Evolutionary conservation across 2,113 vertebrate species (phyloP).

Genomic region (Hemiscyllium ocellatum): DNA sequence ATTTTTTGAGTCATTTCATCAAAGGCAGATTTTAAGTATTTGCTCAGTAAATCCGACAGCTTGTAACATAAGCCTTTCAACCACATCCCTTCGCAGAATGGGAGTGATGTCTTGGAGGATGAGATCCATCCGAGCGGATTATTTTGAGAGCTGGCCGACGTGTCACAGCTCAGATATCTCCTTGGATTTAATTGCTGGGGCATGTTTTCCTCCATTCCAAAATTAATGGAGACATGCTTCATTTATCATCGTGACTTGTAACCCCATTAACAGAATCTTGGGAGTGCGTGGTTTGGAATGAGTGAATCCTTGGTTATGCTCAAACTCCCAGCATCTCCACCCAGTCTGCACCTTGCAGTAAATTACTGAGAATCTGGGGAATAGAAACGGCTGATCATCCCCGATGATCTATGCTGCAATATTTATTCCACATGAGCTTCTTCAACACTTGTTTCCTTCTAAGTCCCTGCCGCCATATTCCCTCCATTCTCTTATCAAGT

Average conservation of each 20-base stretch:
- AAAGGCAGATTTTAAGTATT: not conserved
- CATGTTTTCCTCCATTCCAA: not conserved
- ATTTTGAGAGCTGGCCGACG: not conserved
- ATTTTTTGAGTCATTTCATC: not conserved
- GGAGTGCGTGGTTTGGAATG: not conserved
- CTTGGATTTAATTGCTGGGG: not conserved
- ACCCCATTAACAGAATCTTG: not conserved
- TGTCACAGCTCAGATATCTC: not conserved
- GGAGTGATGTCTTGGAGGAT: not conserved
- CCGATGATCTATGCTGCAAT: not conserved
- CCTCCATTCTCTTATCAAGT: not conserved
- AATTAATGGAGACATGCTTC: not conserved
- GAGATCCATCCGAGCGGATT: not conserved
- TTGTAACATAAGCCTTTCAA: not conserved
- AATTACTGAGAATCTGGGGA: not conserved
- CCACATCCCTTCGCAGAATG: not conserved
- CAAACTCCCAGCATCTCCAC: not conserved
- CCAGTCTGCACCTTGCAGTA: not conserved
- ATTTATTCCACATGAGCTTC: not conserved
- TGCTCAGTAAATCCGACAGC: not conserved
- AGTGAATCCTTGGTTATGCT: not conserved
- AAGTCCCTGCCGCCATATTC: not conserved
- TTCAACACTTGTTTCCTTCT: not conserved
- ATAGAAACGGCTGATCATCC: not conserved
- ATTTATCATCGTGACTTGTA: not conserved